Evolutionary conservation across 2,797 vertebrate species (phyloP), one percentile per base, ranked within the genome.

Genomic region (Zenarchopterus dispar): DNA sequence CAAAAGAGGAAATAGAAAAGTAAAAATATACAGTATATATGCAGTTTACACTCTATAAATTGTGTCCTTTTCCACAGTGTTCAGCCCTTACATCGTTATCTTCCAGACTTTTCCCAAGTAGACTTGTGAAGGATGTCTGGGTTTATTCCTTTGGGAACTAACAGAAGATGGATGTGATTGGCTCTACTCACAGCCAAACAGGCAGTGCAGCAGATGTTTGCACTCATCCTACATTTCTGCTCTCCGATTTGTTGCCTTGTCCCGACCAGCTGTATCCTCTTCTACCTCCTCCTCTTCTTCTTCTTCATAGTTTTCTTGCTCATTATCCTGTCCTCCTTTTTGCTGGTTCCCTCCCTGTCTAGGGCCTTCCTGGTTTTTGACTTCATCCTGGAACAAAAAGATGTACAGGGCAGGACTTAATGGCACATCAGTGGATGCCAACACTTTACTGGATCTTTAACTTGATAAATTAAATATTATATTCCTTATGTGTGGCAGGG

Each of bases 161-260:
- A 71, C 58, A 31, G 54, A 74, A 73, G 52, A 62, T 36, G 39
- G 53, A 74, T 61, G 70, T 19, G 62, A 55, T 46, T 28, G 69
- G 69, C 57, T 70, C 49, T 19, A 24, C 4, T n/a, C 47, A 43
- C 55, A 49, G 55, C 50, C 8, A 1, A 63, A 63, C 80, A 86
- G 71, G 81, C 78, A 80, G 72, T 24, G 31, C 56, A 57, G 57
- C 57, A 56, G 24, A 36, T 26, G 64, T 74, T 50, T 24, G 28
- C 5, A 17, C 62, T 68, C 19, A 10, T 56, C 75, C 90, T 93
- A 99, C 97, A 99, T 99, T 84, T 99, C 98, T 5, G 95, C 97
- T 86, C 97, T 92, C 28, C 89, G 92, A 39, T 86, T 91, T 17
- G 44, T 93, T 92, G 87, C 91, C 90, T 87, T 77, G 84, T 89